Percentiles rank a stretch among this genome's conserved stretches.
These are phyloP conservation scores for Echeneis naucrates DNA, from an alignment of 2,797 vertebrate genomes.

Conservation along the genomic window DNA sequence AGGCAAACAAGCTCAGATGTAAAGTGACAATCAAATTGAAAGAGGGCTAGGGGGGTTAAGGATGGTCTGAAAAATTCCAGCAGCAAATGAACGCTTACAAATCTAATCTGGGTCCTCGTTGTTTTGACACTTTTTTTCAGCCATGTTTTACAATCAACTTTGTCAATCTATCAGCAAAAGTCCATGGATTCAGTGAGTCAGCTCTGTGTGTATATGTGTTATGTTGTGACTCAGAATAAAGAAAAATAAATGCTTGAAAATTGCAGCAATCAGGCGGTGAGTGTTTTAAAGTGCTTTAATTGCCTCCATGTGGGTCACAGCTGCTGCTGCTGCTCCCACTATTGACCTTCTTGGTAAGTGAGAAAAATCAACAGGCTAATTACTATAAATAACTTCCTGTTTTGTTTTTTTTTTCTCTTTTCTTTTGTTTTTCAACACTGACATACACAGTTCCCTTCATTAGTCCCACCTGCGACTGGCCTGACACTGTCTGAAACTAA, in stretches of 20 bases:
- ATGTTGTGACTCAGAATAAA: neutral
- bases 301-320: neutral
- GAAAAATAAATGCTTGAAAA: neutral
- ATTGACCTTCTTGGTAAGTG: neutral
- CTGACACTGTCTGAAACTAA: neutral
- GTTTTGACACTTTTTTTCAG: neutral
- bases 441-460: neutral
- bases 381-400: neutral
- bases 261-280: neutral
- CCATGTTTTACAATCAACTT: neutral
- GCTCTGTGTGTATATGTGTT: neutral
- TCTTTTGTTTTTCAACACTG: neutral
- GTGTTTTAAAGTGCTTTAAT: neutral
- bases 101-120: neutral
- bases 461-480: neutral
- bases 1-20: conserved; percentile 38
- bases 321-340: neutral
- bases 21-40: conserved; percentile 14
- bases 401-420: neutral
- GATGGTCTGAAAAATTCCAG: neutral
- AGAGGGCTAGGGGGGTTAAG: neutral
- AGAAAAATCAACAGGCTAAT: neutral
- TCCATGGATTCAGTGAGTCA: neutral
- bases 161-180: neutral
- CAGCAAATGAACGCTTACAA: conserved; percentile 7